Evolutionary conservation across 2,888 invertebrate genomes (phyloP).

Genomic region (Drosophila formosana): DNA sequence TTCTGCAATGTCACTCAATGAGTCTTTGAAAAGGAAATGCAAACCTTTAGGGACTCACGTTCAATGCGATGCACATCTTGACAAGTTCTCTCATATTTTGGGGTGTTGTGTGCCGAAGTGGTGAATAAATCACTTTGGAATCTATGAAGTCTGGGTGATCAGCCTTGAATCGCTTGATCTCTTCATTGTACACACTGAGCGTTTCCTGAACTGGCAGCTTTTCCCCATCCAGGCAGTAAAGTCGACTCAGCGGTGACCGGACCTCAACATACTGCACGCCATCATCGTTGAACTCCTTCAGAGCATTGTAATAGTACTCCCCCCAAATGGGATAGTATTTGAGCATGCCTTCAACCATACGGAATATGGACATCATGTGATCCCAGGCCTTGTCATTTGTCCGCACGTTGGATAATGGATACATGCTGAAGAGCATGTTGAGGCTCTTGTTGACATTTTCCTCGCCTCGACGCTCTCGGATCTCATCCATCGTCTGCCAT

Average conservation of each 20-base stretch:
- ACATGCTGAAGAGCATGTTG: conserved; percentile 86
- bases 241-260: conserved; percentile 87
- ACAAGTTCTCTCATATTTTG: conserved; percentile 85
- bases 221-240: conserved; percentile 89
- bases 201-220: conserved; percentile 86
- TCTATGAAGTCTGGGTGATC: conserved; percentile 89
- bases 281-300: conserved; percentile 88
- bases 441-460: conserved; percentile 86
- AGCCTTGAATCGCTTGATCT: conserved; percentile 86
- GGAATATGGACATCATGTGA: conserved; percentile 87
- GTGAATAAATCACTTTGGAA: conserved; percentile 89
- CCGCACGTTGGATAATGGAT: conserved; percentile 85
- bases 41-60: conserved; percentile 36
- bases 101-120: conserved; percentile 86
- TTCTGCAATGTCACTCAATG: conserved; percentile 61
- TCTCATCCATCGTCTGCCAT: conserved; percentile 68
- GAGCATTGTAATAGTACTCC: conserved; percentile 88
- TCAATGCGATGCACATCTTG: conserved; percentile 67
- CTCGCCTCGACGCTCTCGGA: conserved; percentile 64
- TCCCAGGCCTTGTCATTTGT: conserved; percentile 87
- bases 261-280: conserved; percentile 90
- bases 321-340: conserved; percentile 88
- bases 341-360: conserved; percentile 86
- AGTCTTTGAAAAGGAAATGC: too few species aligned
- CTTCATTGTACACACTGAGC: conserved; percentile 87